Base-by-base conservation (phyloP, 2,113 vertebrate species). In the Murina feae region DNA sequence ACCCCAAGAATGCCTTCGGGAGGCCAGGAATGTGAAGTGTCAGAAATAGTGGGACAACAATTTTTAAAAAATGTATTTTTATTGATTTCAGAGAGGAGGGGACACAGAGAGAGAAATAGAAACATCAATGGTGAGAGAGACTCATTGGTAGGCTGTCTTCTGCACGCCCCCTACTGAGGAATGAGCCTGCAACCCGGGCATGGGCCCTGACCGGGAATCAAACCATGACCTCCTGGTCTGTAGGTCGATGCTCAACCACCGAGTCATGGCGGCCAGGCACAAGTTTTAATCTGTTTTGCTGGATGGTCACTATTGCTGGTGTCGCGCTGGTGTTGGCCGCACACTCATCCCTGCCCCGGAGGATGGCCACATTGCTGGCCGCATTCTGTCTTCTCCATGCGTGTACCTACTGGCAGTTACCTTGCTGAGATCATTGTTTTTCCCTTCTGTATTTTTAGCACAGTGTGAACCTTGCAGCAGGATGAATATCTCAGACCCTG, bases 371-470 rank as follows among this genome's bases (percentile, higher is more conserved):
- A 89, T 25, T 90, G 93, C 96, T 7, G 32, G 86, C 94, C 90
- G 25, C 68, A 76, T 90, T 97, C 95, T 93, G 89, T 93, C 95
- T 95, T 91, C 95, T 97, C 95, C 68, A 30, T 97, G 96, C 97
- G 94, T 89, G 97, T 98, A 98, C 96, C 97, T 96, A 91, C 90
- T 97, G 96, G 96, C 97, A 96, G 53, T 96, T 91, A 96, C 76
- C 90, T 97, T 93, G 96, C 97, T 98, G 98, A 98, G 96, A 94
- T 98, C 97, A 98, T 96, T 93, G 96, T 2, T 98, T 97, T 97
- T 95, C 83, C 90, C 9, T 84, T 95, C 85, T 89, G 42, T 97
- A 96, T 97, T 98, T 98, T 97, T 95, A 97, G 97, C 84, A 90
- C 81, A 83, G 86, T 81, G 69, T 90, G 95, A 94, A 1, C 18